Evolutionary conservation across 2,888 invertebrate genomes (phyloP).

Genomic region (Patella caerulea): DNA sequence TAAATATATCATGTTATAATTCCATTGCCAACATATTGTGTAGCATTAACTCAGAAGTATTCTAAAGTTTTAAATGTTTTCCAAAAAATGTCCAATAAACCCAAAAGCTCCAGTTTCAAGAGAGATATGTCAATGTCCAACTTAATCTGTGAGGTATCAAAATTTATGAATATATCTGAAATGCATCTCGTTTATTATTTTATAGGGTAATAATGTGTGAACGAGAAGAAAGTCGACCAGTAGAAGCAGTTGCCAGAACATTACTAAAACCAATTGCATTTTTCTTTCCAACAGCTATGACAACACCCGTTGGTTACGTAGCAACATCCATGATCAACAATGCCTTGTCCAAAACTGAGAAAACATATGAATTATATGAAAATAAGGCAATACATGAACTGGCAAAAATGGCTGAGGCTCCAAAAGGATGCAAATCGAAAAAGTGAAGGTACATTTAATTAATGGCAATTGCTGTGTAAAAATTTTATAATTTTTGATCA

Average conservation of each 20-base stretch:
- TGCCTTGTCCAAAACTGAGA: conserved; percentile 44
- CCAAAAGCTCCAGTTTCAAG: too few relatives aligned
- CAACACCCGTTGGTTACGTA: conserved; percentile 61
- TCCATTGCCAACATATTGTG: too few relatives aligned
- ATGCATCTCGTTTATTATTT: conserved; percentile 9
- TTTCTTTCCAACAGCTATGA: conserved; percentile 65
- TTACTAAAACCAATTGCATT: conserved; percentile 63
- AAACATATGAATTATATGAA: conserved; percentile 56
- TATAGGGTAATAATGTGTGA: conserved; percentile 66
- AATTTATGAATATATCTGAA: neutral
- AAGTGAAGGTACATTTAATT: neutral
- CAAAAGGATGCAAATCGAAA: neutral
- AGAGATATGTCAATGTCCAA: too few relatives aligned
- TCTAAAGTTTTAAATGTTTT: too few relatives aligned
- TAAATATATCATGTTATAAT: too few relatives aligned
- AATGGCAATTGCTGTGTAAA: too few relatives aligned
- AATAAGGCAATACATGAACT: conserved; percentile 66
- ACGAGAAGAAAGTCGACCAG: conserved; percentile 60
- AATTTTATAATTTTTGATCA: too few relatives aligned
- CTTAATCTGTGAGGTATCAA: too few relatives aligned
- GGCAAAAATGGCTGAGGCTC: conserved; percentile 42
- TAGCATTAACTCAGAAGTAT: too few relatives aligned
- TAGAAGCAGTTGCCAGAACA: conserved; percentile 54
- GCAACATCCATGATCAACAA: conserved; percentile 67
- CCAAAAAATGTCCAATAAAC: too few relatives aligned